Evolutionary conservation across 64 coral and sea anemone genomes (phyloP), one percentile per base, ranked within the genome.

Genomic region (Montipora efflorescens): DNA sequence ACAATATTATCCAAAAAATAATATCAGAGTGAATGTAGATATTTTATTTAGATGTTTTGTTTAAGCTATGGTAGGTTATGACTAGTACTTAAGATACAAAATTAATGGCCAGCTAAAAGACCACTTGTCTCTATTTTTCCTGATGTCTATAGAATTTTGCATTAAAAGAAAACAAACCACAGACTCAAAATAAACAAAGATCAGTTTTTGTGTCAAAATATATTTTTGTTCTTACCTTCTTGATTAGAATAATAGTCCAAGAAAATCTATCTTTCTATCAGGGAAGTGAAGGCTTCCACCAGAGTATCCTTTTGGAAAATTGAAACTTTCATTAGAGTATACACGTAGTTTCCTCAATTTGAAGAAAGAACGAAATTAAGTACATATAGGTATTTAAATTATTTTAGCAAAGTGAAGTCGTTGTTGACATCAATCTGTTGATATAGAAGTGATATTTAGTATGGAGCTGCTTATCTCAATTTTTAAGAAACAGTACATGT

Each of bases 381-480:
- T 15, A 14, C 14, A 11, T 64, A 57, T 57, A 8, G 4, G 7
- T 16, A 64, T 12, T 4, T 4, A 64, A 64, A 64, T 15, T 14
- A 64, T 14, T 64, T 64, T 14, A 16, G 52, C 5, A 55, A 55
- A 55, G 52, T 55, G 52, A 55, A 55, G 52, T 55, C 52, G 5
- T 10, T 10, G 10, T 55, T 7, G 52, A 55, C 52, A 7, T 55
- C 36, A 36, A 36, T 36, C 36, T 36, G 36, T 55, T 10, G 52
- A 13, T 11, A 1, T 61, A 36, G 11, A 15, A 20, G 23, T 70
- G 44, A 86, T 86, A 47, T 86, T 72, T 86, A 51, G 66, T 70
- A 21, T 52, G 67, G 25, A 69, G 67, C 14, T 84, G 44, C 61
- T 84, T 84, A 69, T 64, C 59, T 68, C n/a, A 68, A 49, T 36